Percentiles rank a stretch among this genome's conserved stretches.
These are phyloP conservation scores for Diphyllodes magnificus DNA, from an alignment of 2,113 vertebrate genomes.

Conservation along the genomic window DNA sequence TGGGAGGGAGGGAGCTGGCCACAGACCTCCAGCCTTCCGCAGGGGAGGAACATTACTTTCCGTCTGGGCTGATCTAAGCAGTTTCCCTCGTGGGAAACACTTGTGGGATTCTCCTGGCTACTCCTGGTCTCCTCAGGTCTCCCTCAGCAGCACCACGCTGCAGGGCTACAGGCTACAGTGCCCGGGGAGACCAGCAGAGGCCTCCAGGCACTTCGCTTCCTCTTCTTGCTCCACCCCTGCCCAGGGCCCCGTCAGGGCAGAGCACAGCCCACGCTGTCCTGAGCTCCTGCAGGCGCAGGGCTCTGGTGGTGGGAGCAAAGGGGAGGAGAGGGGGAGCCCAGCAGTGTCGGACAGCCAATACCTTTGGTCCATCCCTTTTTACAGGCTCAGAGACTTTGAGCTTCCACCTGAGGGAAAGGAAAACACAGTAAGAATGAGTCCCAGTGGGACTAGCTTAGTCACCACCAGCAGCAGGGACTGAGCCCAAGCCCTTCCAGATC, in stretches of 20 bases:
- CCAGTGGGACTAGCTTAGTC: background rate
- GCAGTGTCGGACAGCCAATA: conserved; percentile 34
- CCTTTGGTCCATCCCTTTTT: conserved; percentile 94
- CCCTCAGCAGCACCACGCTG: background rate
- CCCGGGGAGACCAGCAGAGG: background rate
- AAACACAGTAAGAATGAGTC: background rate
- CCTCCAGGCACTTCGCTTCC: conserved; percentile 31
- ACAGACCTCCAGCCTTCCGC: background rate
- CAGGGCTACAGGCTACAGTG: background rate
- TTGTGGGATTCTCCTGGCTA: conserved; percentile 3
- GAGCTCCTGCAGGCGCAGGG: background rate
- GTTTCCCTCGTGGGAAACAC: background rate
- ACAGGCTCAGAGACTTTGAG: conserved; percentile 83
- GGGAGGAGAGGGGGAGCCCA: conserved; percentile 45
- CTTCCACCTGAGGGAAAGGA: conserved; percentile 77
- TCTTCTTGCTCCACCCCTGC: background rate
- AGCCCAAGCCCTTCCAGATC: background rate
- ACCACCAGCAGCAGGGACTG: background rate
- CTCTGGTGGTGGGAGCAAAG: background rate
- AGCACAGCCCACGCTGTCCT: background rate
- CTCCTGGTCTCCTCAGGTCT: background rate
- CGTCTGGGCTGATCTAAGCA: background rate
- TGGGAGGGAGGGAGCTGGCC: background rate
- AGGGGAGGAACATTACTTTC: background rate
- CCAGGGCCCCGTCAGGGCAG: background rate